Evolutionary conservation across 2,888 invertebrate genomes (phyloP).

Genomic region (Escarpia spicata): DNA sequence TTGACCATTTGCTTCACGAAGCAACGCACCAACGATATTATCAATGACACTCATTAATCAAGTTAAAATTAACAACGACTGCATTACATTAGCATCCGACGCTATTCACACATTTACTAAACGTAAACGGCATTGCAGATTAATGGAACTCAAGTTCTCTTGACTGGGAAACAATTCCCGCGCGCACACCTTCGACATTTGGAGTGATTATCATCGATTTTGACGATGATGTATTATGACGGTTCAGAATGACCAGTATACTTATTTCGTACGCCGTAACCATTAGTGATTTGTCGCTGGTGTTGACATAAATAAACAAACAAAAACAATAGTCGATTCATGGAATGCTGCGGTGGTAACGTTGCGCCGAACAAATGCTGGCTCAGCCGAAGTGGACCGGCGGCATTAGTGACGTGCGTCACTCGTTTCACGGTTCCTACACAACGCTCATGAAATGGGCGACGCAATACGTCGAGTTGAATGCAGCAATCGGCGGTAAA

Average conservation of each 20-base stretch:
- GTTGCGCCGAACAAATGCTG: neutral
- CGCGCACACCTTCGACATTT: neutral
- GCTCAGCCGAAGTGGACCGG: neutral
- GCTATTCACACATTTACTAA: neutral
- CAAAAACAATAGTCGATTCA: neutral
- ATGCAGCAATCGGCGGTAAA: neutral
- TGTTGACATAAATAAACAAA: neutral
- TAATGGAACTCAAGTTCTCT: constrained; percentile 5
- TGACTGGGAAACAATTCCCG: neutral
- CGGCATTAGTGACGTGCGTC: neutral
- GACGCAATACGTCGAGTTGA: neutral
- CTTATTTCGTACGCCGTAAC: neutral
- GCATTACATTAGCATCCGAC: neutral
- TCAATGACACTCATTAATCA: neutral
- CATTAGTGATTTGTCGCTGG: neutral
- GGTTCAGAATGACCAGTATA: neutral
- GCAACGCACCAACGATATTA: neutral
- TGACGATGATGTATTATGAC: neutral
- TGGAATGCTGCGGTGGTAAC: neutral
- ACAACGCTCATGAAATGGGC: neutral
- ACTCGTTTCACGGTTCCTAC: neutral
- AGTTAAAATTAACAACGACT: neutral
- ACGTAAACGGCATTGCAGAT: constrained; percentile 1
- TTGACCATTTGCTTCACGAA: neutral
- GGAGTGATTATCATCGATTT: neutral